These are phyloP conservation scores for Ceyx melanurus DNA, from an alignment of 2,113 vertebrate species.

Conservation along the genomic window DNA sequence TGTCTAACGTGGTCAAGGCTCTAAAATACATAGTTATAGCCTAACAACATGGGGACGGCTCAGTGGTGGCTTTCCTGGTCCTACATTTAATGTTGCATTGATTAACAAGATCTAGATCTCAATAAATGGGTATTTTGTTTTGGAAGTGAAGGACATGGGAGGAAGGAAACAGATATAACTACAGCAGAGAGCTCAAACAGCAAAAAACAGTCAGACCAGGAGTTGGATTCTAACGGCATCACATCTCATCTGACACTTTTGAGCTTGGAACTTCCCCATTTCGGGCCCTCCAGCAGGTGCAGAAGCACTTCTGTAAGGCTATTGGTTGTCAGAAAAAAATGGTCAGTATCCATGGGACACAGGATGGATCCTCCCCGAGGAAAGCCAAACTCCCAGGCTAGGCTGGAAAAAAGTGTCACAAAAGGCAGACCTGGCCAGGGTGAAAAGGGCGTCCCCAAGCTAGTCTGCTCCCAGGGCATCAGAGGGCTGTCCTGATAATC, in stretches of 20 bases:
- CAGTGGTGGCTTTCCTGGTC: not conserved
- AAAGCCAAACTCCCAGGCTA: not conserved
- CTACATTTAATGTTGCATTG: not conserved
- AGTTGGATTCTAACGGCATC: not conserved
- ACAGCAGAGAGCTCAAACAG: not conserved
- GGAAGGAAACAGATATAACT: not conserved
- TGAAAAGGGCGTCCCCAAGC: not conserved
- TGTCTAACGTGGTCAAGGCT: not conserved
- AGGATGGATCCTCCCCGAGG: not conserved
- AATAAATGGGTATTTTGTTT: not conserved
- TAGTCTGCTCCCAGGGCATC: not conserved
- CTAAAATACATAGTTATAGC: fast-evolving
- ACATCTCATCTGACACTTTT: not conserved
- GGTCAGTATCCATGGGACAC: fast-evolving
- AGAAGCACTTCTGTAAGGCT: not conserved
- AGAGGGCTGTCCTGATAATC: not conserved
- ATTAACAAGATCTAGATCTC: not conserved
- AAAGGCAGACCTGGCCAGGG: not conserved
- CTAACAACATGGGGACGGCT: fast-evolving
- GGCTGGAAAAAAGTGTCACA: not conserved
- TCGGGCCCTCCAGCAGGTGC: not conserved
- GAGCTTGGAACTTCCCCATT: not conserved
- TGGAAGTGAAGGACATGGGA: not conserved
- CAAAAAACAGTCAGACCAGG: not conserved
- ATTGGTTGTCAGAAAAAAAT: not conserved